Evolutionary conservation across 2,888 invertebrate genomes (phyloP), one percentile per base, ranked within the genome.

Genomic region (Drosophila merina): DNA sequence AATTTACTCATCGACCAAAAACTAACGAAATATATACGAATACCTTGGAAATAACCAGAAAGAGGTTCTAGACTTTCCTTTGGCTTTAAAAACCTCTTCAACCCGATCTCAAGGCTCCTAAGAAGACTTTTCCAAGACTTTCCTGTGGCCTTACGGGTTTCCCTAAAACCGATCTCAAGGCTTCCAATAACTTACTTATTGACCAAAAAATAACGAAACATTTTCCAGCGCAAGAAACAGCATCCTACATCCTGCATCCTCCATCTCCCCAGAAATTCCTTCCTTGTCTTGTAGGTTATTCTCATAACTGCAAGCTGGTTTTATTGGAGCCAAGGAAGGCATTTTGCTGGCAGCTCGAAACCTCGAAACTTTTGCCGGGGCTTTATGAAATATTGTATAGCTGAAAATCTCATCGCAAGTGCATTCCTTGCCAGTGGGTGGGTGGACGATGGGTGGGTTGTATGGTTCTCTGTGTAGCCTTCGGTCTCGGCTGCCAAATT

Each of bases 401-500:
- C 52, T 33, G 33, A n/a, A 42, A 62, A 62, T 55, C 56, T 56
- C 56, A 33, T 36, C 33, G 42, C 47, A 47, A 47, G 36, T 45
- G 54, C 68, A 55, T 48, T 52, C 20, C 47, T 9, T 20, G 36
- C 33, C 44, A 26, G 44, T 28, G 38, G 28, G 20, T 30, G 31
- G 10, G 10, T 20, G 20, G 20, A 20, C 20, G 25, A 1, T 26
- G 57, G 40, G 44, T n/a, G 25, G 38, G 30, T 6, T 26, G 26
- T 12, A 25, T 3, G 33, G 26, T 6, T 20, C 25, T 14, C 5
- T 36, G 47, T 54, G 64, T 44, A 38, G 30, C 64, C 45, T 64
- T 67, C 54, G 67, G 40, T 38, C 36, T 50, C 47, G 75, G 56
- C 44, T 77, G 81, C 80, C 79, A 82, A 76, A 60, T 51, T 55